phyloP scores from a whole-genome alignment of 2,797 vertebrate species.

The Brachyalestes nurse region DNA sequence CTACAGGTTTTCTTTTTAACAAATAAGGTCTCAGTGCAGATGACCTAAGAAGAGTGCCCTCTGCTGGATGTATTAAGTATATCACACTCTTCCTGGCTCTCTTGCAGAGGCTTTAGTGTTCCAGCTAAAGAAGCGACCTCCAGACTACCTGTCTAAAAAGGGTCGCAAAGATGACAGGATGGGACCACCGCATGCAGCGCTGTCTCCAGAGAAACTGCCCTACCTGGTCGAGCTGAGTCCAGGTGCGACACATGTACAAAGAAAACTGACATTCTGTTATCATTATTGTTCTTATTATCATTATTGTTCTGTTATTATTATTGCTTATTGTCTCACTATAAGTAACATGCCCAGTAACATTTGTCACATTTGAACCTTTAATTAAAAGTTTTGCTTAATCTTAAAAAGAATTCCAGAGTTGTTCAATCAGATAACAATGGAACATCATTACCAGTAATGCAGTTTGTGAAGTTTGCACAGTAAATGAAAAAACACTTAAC shows the following conservation, averaged over 20 bases:
- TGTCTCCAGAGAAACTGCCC: conserved; percentile 93
- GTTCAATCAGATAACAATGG: no score
- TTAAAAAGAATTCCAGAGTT: no score
- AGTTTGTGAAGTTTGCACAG: no score
- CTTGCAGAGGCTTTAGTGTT: conserved; percentile 88
- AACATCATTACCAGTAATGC: no score
- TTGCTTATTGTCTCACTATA: no score
- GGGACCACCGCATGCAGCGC: conserved; percentile 73
- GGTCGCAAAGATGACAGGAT: conserved; percentile 86
- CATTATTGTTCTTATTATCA: not conserved
- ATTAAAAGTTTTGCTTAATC: not conserved
- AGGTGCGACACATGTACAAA: conserved; percentile 75
- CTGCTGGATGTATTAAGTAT: not conserved
- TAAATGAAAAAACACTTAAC: no score
- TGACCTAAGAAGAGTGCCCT: not conserved
- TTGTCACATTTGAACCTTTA: not conserved
- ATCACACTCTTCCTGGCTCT: not conserved
- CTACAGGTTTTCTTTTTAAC: not conserved
- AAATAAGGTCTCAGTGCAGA: not conserved
- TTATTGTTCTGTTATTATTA: no score
- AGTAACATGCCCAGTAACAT: no score
- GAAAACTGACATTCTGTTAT: not conserved
- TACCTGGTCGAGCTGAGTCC: conserved; percentile 97
- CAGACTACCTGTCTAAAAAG: conserved; percentile 88
- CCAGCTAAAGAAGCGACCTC: conserved; percentile 92